Evolutionary conservation across 1,140 invertebrate species (phyloP).

Genomic region (Atopsyche davidsoni): DNA sequence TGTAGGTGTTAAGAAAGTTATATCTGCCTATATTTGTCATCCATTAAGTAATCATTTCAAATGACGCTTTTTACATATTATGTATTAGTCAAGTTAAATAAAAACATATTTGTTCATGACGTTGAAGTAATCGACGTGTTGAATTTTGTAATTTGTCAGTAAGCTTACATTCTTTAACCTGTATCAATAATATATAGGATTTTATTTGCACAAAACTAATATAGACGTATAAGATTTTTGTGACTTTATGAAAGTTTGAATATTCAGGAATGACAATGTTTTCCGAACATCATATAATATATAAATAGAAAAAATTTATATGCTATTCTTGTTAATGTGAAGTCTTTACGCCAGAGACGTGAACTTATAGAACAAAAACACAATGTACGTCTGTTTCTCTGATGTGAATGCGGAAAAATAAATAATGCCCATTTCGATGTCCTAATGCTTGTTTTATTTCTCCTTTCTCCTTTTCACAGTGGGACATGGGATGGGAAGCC

Average conservation of each 20-base stretch:
- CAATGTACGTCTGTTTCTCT: slow-evolving; percentile 30
- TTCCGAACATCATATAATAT: slow-evolving; percentile 26
- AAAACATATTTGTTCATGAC: slow-evolving; percentile 27
- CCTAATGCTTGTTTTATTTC: slow-evolving; percentile 28
- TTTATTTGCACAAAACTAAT: slow-evolving; percentile 32
- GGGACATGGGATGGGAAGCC: no score
- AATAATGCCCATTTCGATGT: slow-evolving; percentile 31
- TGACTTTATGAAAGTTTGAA: slow-evolving; percentile 30
- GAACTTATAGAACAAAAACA: slow-evolving; percentile 28
- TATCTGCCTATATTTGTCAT: slow-evolving; percentile 30
- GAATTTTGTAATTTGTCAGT: slow-evolving; percentile 31
- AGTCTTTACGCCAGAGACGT: slow-evolving; percentile 27
- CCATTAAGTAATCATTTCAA: slow-evolving; percentile 28
- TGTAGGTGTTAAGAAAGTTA: slow-evolving; percentile 29
- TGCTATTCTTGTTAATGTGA: slow-evolving; percentile 32
- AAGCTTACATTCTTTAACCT: slow-evolving; percentile 30
- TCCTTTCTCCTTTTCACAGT: not conserved
- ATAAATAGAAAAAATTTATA: slow-evolving; percentile 30
- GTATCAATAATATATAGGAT: slow-evolving; percentile 31
- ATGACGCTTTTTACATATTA: slow-evolving; percentile 32
- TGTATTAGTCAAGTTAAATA: slow-evolving; percentile 30
- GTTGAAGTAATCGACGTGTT: slow-evolving; percentile 28
- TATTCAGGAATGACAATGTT: slow-evolving; percentile 27
- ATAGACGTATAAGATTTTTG: slow-evolving; percentile 30
- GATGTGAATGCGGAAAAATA: slow-evolving; percentile 31